Base-by-base conservation (phyloP, 2,888 invertebrate genomes). In the Hypomecis atomaria region DNA sequence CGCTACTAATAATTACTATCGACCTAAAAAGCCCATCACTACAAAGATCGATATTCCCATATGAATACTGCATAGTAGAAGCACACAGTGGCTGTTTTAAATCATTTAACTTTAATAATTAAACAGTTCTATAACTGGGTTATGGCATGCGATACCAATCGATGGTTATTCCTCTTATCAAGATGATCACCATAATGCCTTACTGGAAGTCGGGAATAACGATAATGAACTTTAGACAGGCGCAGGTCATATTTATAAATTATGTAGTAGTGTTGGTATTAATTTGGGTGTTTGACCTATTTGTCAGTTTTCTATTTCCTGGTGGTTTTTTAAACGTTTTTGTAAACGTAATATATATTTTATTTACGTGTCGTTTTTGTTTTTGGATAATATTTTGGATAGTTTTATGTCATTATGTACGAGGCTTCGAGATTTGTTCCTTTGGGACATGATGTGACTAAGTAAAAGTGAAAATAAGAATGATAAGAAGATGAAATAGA, bases 61-160 rank as follows among this genome's bases (percentile, higher is more conserved):
- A 71, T 77, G 71, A 76, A 76, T 78, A 73, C 73, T 70, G 62
- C 55, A 73, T 66, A 69, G 56, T 44, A 23, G 52, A 49, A 56
- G 59, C 65, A 59, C 59, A 57, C 23, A 56, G 33, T 68, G 58
- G 67, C 63, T 66, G 48, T 54, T 62, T 70, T 48, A 63, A 64
- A 65, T 68, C 13, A 23, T 52, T 52, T 65, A 11, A 40, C 8
- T 36, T 67, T 65, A 66, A 70, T 67, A 61, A 66, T 53, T 59
- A 56, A 62, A 59, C 54, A 45, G 34, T 50, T 65, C 52, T 13
- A 9, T 54, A 67, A 67, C 62, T 67, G 50, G 67, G 71, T 67
- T 56, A 65, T 34, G 58, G 45, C 48, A 38, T 53, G 62, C 34
- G 52, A 53, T 56, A 62, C 48, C 34, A 53, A 53, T 62, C 44